Percentiles rank a stretch among this genome's conserved stretches.
phyloP scores from a whole-genome alignment of 2,797 vertebrate species.

The Nyctibius grandis region DNA sequence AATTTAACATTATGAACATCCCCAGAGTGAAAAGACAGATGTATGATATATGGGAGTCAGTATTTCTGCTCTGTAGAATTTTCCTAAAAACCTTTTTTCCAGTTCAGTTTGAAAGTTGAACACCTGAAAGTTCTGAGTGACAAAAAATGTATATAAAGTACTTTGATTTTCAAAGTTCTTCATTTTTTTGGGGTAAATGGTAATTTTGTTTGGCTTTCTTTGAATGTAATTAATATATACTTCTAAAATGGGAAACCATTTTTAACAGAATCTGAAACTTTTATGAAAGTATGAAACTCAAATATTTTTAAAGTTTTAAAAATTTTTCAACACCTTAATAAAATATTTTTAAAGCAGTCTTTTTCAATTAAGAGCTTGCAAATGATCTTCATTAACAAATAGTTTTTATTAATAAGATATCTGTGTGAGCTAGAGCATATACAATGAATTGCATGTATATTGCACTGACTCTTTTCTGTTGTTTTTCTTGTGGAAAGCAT shows the following conservation, averaged over 20 bases:
- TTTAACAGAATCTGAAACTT: background rate
- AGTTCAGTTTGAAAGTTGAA: background rate
- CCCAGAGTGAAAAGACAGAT: background rate
- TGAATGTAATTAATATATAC: background rate
- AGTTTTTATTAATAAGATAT: background rate
- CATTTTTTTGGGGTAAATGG: fast-evolving
- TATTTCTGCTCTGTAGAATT: background rate
- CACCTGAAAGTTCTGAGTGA: background rate
- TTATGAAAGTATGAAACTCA: background rate
- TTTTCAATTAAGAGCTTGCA: background rate
- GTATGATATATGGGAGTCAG: background rate
- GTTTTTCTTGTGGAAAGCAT: background rate
- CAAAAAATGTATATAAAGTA: background rate
- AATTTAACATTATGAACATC: background rate
- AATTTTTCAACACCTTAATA: background rate
- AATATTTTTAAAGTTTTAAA: background rate
- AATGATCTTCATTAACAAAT: background rate
- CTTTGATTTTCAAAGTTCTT: background rate
- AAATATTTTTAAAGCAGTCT: background rate
- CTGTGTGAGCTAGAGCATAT: background rate
- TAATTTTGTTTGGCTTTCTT: background rate
- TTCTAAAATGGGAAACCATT: background rate
- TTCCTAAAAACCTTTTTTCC: background rate
- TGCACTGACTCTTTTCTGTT: background rate
- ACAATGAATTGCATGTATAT: background rate